phyloP scores from a whole-genome alignment of 2,888 invertebrate species.

The Melolontha melolontha region DNA sequence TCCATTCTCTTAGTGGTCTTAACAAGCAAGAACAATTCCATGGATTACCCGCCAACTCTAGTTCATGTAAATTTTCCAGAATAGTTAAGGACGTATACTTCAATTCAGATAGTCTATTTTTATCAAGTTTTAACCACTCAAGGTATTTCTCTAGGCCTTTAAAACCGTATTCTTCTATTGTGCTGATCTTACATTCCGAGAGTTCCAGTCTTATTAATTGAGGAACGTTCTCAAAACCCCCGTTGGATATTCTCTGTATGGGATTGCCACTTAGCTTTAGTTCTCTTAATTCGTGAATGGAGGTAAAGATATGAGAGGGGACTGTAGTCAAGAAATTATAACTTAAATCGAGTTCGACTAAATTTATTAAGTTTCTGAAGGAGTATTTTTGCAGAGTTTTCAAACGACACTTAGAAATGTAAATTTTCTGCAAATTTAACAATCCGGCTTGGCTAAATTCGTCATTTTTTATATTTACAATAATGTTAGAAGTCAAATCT shows the following conservation, averaged over 20 bases:
- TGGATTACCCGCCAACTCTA: constrained; percentile 82
- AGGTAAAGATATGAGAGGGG: constrained; percentile 80
- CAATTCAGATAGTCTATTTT: constrained; percentile 78
- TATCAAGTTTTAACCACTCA: constrained; percentile 82
- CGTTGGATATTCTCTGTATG: constrained; percentile 76
- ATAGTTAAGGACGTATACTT: constrained; percentile 76
- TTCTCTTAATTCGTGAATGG: constrained; percentile 80
- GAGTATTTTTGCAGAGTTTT: constrained; percentile 78
- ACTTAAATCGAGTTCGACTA: constrained; percentile 85
- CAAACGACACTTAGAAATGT: constrained; percentile 78
- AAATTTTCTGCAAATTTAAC: constrained; percentile 84
- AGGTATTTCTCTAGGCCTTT: constrained; percentile 78
- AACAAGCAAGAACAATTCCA: constrained; percentile 87
- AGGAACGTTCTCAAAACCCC: constrained; percentile 75
- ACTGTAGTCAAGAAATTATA: constrained; percentile 76
- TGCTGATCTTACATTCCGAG: constrained; percentile 77
- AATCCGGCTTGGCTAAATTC: constrained; percentile 81
- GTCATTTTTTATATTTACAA: constrained; percentile 76
- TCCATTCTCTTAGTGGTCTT: constrained; percentile 82
- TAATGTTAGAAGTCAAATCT: constrained; percentile 80
- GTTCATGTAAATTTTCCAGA: constrained; percentile 77
- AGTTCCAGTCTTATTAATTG: constrained; percentile 80
- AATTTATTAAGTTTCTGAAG: constrained; percentile 82
- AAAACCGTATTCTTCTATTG: constrained; percentile 79
- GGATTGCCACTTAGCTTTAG: constrained; percentile 82